Conservation (phyloP, 1,140 invertebrate species). For the Apocrypta bakeri region DNA sequence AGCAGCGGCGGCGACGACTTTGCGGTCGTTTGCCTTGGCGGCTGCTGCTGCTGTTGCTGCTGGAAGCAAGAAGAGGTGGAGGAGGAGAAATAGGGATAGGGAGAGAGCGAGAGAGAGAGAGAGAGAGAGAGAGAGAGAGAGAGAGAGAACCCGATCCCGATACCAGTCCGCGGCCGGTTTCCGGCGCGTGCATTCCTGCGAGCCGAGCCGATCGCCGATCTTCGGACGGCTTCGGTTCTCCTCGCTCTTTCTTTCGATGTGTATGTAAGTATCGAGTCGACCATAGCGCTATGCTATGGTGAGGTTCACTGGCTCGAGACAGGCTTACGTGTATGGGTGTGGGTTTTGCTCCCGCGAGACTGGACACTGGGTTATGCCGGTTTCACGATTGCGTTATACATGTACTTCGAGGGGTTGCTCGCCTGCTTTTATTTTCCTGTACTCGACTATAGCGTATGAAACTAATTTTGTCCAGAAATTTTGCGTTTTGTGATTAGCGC, state of each 20-base stretch:
- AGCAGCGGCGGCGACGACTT: constrained; percentile 28
- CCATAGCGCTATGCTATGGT: no score
- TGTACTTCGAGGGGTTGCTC: no score
- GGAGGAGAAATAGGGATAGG: background rate
- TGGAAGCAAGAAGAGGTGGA: constrained; percentile 25
- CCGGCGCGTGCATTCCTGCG: constrained; percentile 48
- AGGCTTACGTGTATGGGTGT: background rate
- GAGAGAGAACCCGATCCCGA: constrained; percentile 50
- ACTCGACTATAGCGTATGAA: no score
- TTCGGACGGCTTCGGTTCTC: constrained; percentile 33
- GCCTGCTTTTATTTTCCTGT: no score
- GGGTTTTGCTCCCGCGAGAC: background rate
- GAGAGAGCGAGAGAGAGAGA: constrained; percentile 18
- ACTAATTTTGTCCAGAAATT: no score
- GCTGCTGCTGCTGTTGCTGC: background rate
- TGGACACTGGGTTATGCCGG: constrained; percentile 3
- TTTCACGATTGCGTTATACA: constrained; percentile 12
- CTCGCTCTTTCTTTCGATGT: background rate
- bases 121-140: constrained; percentile 14
- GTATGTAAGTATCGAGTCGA: background rate
- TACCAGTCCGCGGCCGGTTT: constrained; percentile 52
- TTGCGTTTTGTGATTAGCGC: no score
- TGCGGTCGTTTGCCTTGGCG: constrained; percentile 53
- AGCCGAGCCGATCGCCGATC: constrained; percentile 46
- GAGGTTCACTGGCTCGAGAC: background rate